These are phyloP conservation scores for Salvator merianae DNA, from an alignment of 2,113 vertebrate genomes.

Conservation along the genomic window DNA sequence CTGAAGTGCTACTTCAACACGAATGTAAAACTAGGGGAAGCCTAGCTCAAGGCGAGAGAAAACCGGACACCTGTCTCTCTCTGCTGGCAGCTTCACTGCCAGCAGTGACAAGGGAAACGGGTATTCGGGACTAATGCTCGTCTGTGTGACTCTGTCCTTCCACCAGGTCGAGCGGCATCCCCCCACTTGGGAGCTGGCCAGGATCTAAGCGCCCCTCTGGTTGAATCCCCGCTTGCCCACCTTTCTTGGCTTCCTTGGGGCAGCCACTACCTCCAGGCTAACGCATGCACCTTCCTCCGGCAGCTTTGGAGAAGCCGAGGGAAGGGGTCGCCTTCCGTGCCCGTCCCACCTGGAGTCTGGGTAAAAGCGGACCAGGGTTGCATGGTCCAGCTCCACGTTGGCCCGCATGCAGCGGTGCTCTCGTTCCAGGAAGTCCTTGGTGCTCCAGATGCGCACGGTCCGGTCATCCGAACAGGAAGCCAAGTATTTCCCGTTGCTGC, in stretches of 20 bases:
- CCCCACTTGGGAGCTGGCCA: no score
- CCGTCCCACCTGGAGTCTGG: constrained; percentile 87
- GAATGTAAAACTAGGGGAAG: background rate
- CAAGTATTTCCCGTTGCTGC: constrained; percentile 94
- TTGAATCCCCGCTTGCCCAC: background rate
- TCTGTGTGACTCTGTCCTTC: no score
- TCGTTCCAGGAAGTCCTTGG: constrained; percentile 87
- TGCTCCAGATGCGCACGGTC: constrained; percentile 93
- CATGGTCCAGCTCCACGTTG: constrained; percentile 90
- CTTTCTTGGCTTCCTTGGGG: background rate
- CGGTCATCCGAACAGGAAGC: constrained; percentile 91
- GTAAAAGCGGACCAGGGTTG: constrained; percentile 88
- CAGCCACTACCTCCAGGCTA: background rate
- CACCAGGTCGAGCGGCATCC: no score
- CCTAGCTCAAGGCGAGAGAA: background rate
- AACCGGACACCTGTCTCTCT: background rate
- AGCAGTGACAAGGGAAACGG: background rate
- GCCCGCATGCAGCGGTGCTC: constrained; percentile 90
- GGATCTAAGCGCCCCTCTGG: background rate
- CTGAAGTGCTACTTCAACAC: no score
- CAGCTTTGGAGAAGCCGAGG: background rate
- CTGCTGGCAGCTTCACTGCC: background rate
- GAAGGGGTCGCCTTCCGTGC: background rate
- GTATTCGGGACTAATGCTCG: no score
- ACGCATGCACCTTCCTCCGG: no score